phyloP scores from a whole-genome alignment of 2,888 invertebrate species.

The Entomobrya proxima region DNA sequence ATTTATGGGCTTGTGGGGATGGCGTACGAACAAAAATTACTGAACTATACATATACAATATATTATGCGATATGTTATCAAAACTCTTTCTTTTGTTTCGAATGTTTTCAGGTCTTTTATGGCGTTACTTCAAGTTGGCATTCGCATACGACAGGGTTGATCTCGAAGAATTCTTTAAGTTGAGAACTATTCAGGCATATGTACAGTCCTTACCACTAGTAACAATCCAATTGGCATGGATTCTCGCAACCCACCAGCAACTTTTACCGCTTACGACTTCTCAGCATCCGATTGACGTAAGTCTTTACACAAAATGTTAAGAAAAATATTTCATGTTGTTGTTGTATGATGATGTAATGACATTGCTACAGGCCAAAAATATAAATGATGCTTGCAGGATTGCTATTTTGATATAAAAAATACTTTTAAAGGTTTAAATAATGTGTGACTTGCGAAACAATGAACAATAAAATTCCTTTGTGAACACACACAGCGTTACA shows the following conservation, averaged over 20 bases:
- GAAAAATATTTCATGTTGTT: too few species aligned
- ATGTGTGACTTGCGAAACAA: neutral
- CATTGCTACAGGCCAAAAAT: too few species aligned
- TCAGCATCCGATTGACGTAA: slow-evolving; percentile 50
- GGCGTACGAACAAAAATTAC: neutral
- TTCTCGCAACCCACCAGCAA: slow-evolving; percentile 64
- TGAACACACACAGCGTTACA: slow-evolving; percentile 30
- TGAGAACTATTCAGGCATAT: slow-evolving; percentile 75
- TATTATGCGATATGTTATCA: neutral
- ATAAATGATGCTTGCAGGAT: too few species aligned
- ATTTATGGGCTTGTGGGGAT: slow-evolving; percentile 55
- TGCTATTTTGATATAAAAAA: neutral
- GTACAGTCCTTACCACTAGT: slow-evolving; percentile 74
- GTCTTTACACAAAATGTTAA: neutral
- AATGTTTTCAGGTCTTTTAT: slow-evolving; percentile 71
- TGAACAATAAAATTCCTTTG: slow-evolving; percentile 5
- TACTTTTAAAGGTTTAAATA: neutral
- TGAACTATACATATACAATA: neutral
- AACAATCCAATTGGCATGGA: slow-evolving; percentile 74
- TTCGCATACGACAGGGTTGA: slow-evolving; percentile 76
- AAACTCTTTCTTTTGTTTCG: neutral
- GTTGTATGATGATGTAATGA: neutral
- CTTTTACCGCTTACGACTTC: neutral
- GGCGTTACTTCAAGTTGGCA: slow-evolving; percentile 76
- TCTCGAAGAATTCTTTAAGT: slow-evolving; percentile 75